phyloP scores from a whole-genome alignment of 2,797 vertebrate genomes.

The Brotula barbata region DNA sequence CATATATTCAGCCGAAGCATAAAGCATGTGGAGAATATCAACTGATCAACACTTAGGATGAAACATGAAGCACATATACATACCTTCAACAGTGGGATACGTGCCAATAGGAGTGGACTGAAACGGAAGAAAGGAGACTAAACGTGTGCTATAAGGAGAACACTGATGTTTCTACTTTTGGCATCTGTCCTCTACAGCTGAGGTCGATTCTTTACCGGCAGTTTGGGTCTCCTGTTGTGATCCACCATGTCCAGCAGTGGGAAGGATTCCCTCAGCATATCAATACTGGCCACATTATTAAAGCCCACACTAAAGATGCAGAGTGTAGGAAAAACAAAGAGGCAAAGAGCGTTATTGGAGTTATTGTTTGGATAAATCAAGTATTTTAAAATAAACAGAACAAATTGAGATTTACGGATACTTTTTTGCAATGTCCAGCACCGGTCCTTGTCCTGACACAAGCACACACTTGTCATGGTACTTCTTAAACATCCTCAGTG shows the following conservation, averaged over 20 bases:
- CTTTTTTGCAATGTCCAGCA: constrained; percentile 91
- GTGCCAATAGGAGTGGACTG: constrained; percentile 81
- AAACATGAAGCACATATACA: constrained; percentile 28
- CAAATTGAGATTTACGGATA: constrained; percentile 72
- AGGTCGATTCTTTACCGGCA: constrained; percentile 73
- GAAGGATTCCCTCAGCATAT: constrained; percentile 85
- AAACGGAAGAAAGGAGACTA: constrained; percentile 55
- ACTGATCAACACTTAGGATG: not conserved
- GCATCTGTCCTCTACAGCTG: not conserved
- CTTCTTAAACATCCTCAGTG: constrained; percentile 88
- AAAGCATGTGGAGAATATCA: too few species aligned
- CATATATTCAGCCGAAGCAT: too few species aligned
- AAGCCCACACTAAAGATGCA: constrained; percentile 83
- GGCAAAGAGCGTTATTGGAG: not conserved
- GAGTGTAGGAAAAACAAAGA: constrained; percentile 43
- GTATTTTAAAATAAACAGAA: not conserved
- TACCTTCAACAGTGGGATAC: constrained; percentile 88
- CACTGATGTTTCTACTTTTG: not conserved
- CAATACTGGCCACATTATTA: constrained; percentile 85
- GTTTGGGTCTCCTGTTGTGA: constrained; percentile 86
- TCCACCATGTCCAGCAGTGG: constrained; percentile 91
- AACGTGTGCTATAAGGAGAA: not conserved
- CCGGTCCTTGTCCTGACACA: constrained; percentile 91
- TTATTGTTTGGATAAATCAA: not conserved
- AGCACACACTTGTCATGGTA: constrained; percentile 91